Percentiles rank a stretch among this genome's conserved stretches.
Evolutionary conservation across 2,888 invertebrate genomes (phyloP).

Genomic region (Lycaena phlaeas): DNA sequence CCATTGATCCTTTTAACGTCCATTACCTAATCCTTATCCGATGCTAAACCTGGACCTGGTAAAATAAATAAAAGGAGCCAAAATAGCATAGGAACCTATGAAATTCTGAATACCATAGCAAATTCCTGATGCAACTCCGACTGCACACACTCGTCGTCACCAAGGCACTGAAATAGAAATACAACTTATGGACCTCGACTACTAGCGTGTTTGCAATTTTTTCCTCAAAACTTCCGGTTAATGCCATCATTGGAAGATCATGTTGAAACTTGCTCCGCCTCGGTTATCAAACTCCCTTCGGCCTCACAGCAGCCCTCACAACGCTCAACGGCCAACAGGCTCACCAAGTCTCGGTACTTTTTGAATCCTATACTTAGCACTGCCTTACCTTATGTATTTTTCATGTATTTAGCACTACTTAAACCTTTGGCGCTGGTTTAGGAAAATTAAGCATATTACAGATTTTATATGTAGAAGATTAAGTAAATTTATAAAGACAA

Average conservation of each 20-base stretch:
- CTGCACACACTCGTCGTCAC: constrained; percentile 55
- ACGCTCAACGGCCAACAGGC: constrained; percentile 54
- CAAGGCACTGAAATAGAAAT: constrained; percentile 46
- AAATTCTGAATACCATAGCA: constrained; percentile 42
- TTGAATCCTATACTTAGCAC: constrained; percentile 67
- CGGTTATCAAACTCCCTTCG: constrained; percentile 46
- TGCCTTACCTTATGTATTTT: constrained; percentile 47
- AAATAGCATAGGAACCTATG: constrained; percentile 41
- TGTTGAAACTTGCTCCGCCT: constrained; percentile 43
- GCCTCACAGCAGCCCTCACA: constrained; percentile 60
- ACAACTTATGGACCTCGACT: constrained; percentile 41
- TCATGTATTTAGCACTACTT: constrained; percentile 39
- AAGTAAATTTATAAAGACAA: too few species aligned
- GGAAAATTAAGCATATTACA: constrained; percentile 1
- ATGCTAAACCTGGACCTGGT: constrained; percentile 33
- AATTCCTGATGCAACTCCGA: constrained; percentile 48
- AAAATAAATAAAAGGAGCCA: constrained; percentile 34
- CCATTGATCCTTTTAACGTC: constrained; percentile 54
- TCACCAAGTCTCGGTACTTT: constrained; percentile 69
- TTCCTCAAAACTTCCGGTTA: constrained; percentile 50
- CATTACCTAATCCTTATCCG: constrained; percentile 53
- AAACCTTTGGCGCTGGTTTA: constrained; percentile 14
- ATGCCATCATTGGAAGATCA: constrained; percentile 53
- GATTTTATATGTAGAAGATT: neutral
- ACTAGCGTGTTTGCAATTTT: constrained; percentile 45